These are phyloP conservation scores for Noctuana brunneofusca DNA, from an alignment of 2,888 invertebrate species.

Conservation along the genomic window DNA sequence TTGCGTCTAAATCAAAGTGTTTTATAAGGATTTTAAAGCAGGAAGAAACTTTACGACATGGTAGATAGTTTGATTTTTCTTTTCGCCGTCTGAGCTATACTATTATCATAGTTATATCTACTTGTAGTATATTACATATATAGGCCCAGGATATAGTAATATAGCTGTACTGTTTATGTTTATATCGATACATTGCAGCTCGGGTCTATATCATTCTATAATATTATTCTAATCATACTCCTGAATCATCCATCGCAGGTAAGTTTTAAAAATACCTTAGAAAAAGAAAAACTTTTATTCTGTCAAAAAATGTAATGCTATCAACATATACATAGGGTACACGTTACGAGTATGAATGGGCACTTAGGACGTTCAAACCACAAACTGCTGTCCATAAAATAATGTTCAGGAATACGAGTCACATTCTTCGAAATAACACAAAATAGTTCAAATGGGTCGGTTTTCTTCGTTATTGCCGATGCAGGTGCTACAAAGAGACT, in stretches of 20 bases:
- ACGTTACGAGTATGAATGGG: neutral
- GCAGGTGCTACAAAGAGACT: slow-evolving; percentile 40
- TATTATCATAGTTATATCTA: too few relatives aligned
- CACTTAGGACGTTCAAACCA: slow-evolving; percentile 4
- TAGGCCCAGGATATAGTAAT: too few relatives aligned
- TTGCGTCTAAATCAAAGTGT: too few relatives aligned
- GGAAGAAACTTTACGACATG: too few relatives aligned
- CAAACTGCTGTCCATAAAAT: slow-evolving; percentile 7
- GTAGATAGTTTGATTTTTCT: too few relatives aligned
- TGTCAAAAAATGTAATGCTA: slow-evolving; percentile 1
- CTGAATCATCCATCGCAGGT: too few relatives aligned
- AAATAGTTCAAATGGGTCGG: slow-evolving; percentile 26
- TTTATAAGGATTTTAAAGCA: too few relatives aligned
- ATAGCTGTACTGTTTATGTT: too few relatives aligned
- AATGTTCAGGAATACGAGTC: slow-evolving; percentile 18
- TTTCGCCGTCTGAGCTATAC: too few relatives aligned
- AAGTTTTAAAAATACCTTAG: neutral
- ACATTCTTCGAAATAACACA: slow-evolving; percentile 16
- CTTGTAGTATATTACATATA: too few relatives aligned
- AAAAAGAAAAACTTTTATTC: neutral
- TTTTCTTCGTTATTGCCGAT: slow-evolving; percentile 35
- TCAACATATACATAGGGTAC: neutral
- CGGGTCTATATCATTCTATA: too few relatives aligned
- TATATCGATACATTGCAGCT: too few relatives aligned
- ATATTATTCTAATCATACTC: neutral